Percentiles rank a stretch among this genome's conserved stretches.
Conservation (phyloP, 2,888 invertebrate genomes). For the Drosophila pullipes region DNA sequence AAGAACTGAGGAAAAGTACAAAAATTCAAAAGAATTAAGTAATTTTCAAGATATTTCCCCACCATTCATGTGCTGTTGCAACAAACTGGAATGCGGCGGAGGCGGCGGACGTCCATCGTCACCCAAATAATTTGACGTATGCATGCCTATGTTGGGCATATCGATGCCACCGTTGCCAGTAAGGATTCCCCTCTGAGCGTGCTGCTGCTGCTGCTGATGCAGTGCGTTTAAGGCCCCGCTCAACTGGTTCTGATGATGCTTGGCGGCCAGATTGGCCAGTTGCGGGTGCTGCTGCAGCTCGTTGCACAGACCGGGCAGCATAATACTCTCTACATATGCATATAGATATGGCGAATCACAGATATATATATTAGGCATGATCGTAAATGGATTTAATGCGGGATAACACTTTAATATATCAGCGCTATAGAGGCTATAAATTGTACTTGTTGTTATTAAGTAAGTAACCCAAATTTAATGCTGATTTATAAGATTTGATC, state of each 20-base stretch:
- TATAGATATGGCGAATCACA: constrained; percentile 21
- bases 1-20: constrained; percentile 20
- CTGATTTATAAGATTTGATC: not conserved
- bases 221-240: constrained; percentile 72
- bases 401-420: not conserved
- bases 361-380: constrained; percentile 13
- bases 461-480: not conserved
- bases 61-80: constrained; percentile 88
- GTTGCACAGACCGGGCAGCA: constrained; percentile 78
- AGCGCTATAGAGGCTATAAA: not conserved
- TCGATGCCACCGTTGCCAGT: constrained; percentile 82
- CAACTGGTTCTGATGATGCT: constrained; percentile 81
- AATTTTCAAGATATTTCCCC: constrained; percentile 59
- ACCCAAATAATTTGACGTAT: constrained; percentile 73
- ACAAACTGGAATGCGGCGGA: constrained; percentile 89
- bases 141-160: constrained; percentile 56
- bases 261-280: constrained; percentile 71
- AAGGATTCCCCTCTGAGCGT: constrained; percentile 48
- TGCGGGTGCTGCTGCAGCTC: constrained; percentile 66
- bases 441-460: not conserved
- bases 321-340: constrained; percentile 69
- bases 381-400: not conserved
- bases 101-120: constrained; percentile 90
- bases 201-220: constrained; percentile 64
- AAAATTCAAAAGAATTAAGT: constrained; percentile 21